Evolutionary conservation across 2,888 invertebrate species (phyloP).

Genomic region (Trachelus iudaicus): DNA sequence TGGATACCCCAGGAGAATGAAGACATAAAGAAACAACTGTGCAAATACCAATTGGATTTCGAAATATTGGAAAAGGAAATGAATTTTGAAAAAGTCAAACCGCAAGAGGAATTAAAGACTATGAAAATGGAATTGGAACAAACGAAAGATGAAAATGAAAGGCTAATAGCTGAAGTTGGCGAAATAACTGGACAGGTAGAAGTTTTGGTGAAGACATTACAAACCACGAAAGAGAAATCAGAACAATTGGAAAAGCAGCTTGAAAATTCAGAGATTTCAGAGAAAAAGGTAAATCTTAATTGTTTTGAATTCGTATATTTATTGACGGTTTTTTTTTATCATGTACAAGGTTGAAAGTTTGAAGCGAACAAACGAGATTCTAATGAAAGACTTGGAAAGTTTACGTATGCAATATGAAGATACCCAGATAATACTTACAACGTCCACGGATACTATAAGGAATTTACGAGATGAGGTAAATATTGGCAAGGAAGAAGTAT

Average conservation of each 20-base stretch:
- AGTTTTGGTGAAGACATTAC: slow-evolving; percentile 33
- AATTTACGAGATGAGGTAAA: slow-evolving; percentile 12
- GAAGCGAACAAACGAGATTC: slow-evolving; percentile 25
- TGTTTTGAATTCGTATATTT: neutral
- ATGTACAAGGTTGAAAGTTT: slow-evolving; percentile 28
- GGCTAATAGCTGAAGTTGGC: slow-evolving; percentile 31
- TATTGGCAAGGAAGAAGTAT: slow-evolving; percentile 12
- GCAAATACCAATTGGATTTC: slow-evolving; percentile 43
- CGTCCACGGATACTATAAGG: slow-evolving; percentile 10
- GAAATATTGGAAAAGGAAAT: slow-evolving; percentile 48
- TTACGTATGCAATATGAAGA: slow-evolving; percentile 22
- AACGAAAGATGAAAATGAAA: slow-evolving; percentile 31
- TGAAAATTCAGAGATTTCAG: neutral
- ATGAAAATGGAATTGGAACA: slow-evolving; percentile 25
- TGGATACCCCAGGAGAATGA: slow-evolving; percentile 31
- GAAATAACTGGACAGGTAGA: slow-evolving; percentile 24
- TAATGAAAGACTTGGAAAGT: slow-evolving; percentile 24
- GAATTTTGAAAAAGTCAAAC: slow-evolving; percentile 30
- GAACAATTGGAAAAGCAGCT: slow-evolving; percentile 1
- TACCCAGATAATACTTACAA: slow-evolving; percentile 10
- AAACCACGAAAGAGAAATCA: slow-evolving; percentile 32
- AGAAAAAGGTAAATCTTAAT: neutral
- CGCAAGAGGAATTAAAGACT: slow-evolving; percentile 12
- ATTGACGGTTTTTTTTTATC: neutral
- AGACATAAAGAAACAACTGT: slow-evolving; percentile 43